These are phyloP conservation scores for Oscheius myriophilus DNA, from an alignment of 2,888 invertebrate species.

Conservation along the genomic window DNA sequence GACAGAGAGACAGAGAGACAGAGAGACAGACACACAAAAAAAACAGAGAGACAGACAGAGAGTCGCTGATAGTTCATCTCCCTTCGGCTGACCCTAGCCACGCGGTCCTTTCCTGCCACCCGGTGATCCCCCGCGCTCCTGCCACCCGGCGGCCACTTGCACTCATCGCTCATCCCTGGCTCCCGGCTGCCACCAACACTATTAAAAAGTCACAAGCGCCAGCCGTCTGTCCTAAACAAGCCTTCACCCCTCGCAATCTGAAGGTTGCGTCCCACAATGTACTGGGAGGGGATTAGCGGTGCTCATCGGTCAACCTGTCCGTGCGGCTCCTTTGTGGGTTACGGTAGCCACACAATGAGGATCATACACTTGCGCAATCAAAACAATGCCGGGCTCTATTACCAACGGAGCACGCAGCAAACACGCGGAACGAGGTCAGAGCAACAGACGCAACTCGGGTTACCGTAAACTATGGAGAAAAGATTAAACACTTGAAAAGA, in stretches of 20 bases:
- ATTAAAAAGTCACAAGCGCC: constrained; percentile 20
- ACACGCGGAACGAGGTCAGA: no score
- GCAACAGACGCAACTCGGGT: no score
- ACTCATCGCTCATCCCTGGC: constrained; percentile 25
- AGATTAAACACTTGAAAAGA: no score
- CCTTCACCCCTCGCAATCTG: no score
- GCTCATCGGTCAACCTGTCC: constrained; percentile 7
- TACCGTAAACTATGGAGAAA: no score
- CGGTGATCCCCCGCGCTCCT: neutral
- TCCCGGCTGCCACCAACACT: constrained; percentile 16
- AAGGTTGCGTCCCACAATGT: no score
- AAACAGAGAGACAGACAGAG: neutral
- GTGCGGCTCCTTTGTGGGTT: constrained; percentile 18
- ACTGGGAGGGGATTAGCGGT: no score
- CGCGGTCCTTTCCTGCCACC: constrained; percentile 5
- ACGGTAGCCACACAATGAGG: constrained; percentile 9
- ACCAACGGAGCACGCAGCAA: neutral
- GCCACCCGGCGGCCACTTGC: constrained; percentile 4
- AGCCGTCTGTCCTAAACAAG: neutral
- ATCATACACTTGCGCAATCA: constrained; percentile 16
- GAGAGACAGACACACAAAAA: neutral
- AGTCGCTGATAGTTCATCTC: neutral
- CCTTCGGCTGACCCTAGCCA: no score
- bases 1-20: no score
- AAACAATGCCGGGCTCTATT: constrained; percentile 25